Evolutionary conservation across 2,888 invertebrate species (phyloP).

Genomic region (Apotomis betuletana): DNA sequence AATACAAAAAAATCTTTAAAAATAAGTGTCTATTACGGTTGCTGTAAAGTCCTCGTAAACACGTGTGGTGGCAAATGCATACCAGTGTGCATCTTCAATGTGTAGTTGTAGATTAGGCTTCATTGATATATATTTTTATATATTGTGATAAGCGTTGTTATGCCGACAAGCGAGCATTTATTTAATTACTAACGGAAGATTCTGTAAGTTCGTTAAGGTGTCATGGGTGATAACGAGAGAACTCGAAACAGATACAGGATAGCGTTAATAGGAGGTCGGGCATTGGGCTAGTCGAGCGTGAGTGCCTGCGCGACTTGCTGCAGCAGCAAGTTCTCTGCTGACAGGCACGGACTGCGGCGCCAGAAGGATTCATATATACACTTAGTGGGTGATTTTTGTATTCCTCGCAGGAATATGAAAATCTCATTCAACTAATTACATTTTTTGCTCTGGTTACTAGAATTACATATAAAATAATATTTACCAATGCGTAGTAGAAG

Average conservation of each 20-base stretch:
- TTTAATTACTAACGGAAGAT: constrained; percentile 72
- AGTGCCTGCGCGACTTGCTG: constrained; percentile 79
- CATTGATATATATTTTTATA: constrained; percentile 83
- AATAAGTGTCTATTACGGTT: constrained; percentile 65
- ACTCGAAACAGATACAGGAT: constrained; percentile 42
- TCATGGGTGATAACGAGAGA: constrained; percentile 68
- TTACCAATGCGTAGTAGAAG: constrained; percentile 49
- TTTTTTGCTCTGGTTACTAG: constrained; percentile 60
- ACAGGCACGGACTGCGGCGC: constrained; percentile 69
- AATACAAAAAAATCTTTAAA: constrained; percentile 59
- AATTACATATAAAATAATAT: constrained; percentile 47
- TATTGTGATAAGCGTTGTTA: constrained; percentile 83
- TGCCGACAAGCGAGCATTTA: constrained; percentile 82
- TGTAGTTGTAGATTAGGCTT: constrained; percentile 81
- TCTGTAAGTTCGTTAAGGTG: constrained; percentile 63
- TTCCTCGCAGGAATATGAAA: constrained; percentile 73
- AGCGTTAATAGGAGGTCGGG: constrained; percentile 15
- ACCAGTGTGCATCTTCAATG: constrained; percentile 78
- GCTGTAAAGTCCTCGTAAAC: constrained; percentile 63
- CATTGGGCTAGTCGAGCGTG: constrained; percentile 55
- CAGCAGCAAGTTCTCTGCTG: constrained; percentile 77
- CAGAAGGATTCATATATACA: constrained; percentile 62
- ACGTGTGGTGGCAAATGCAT: constrained; percentile 81
- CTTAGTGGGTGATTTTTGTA: constrained; percentile 81
- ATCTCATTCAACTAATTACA: constrained; percentile 77